phyloP scores from a whole-genome alignment of 2,888 invertebrate species.

The Poecilobothrus nobilitatus region DNA sequence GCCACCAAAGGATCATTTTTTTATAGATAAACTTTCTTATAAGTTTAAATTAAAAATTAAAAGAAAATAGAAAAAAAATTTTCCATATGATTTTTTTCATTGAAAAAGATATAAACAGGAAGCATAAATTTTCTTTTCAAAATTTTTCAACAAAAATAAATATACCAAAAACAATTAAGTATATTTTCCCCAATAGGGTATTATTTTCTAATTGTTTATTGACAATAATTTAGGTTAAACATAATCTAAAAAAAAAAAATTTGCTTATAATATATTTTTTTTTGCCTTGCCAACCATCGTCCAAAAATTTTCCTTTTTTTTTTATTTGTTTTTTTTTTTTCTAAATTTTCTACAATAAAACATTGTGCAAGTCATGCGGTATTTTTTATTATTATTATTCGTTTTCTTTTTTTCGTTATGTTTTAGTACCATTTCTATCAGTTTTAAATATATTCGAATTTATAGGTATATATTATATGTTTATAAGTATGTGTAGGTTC shows the following conservation, averaged over 20 bases:
- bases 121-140: neutral
- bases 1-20: neutral
- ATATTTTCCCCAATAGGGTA: neutral
- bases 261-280: neutral
- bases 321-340: neutral
- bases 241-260: neutral
- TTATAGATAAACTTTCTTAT: too few species aligned
- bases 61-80: too few species aligned
- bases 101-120: neutral
- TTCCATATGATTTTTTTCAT: neutral
- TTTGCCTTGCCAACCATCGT: too few species aligned
- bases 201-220: neutral
- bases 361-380: conserved; percentile 2
- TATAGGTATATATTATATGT: too few species aligned
- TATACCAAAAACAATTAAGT: neutral
- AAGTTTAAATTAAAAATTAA: too few species aligned
- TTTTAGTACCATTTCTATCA: too few species aligned
- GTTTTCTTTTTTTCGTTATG: neutral
- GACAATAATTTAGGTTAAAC: neutral
- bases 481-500: too few species aligned
- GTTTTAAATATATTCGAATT: too few species aligned
- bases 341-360: neutral
- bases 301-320: neutral
- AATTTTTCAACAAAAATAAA: neutral
- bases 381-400: neutral